phyloP scores from a whole-genome alignment of 2,888 invertebrate genomes.

The Bombyx huttoni region DNA sequence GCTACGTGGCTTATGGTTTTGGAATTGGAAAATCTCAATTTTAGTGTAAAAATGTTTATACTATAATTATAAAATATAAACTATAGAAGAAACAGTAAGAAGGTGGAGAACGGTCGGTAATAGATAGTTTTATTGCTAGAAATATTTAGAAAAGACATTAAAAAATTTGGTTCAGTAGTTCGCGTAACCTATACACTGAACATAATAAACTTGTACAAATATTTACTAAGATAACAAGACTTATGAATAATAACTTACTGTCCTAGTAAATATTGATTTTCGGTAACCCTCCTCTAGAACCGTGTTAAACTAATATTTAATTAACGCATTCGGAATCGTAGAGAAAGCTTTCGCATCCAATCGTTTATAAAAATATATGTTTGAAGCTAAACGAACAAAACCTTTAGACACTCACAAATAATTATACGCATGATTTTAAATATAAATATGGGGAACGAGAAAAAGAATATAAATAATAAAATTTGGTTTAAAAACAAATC shows the following conservation, averaged over 20 bases:
- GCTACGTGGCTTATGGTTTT: no score
- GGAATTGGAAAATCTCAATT: no score
- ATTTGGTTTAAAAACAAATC: not conserved
- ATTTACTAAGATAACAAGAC: not conserved
- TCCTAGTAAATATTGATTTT: not conserved
- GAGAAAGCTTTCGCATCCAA: constrained; percentile 42
- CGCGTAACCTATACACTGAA: not conserved
- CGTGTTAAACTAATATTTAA: constrained; percentile 63
- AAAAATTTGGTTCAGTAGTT: not conserved
- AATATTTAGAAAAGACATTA: not conserved
- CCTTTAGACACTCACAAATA: not conserved
- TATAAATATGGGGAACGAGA: not conserved
- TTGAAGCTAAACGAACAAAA: not conserved
- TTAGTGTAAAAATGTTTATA: no score
- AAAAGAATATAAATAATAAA: not conserved
- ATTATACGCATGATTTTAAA: not conserved
- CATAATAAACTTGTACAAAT: not conserved
- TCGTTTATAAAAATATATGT: constrained; percentile 9
- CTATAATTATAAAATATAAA: no score
- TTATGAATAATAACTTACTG: not conserved
- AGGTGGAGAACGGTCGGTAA: no score
- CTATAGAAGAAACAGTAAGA: no score
- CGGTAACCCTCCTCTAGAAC: constrained; percentile 18
- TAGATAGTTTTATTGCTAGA: no score
- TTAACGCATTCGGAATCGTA: constrained; percentile 61